Base-by-base conservation (phyloP, 2,888 invertebrate species). In the Kuschelorhynchus macadamiae region DNA sequence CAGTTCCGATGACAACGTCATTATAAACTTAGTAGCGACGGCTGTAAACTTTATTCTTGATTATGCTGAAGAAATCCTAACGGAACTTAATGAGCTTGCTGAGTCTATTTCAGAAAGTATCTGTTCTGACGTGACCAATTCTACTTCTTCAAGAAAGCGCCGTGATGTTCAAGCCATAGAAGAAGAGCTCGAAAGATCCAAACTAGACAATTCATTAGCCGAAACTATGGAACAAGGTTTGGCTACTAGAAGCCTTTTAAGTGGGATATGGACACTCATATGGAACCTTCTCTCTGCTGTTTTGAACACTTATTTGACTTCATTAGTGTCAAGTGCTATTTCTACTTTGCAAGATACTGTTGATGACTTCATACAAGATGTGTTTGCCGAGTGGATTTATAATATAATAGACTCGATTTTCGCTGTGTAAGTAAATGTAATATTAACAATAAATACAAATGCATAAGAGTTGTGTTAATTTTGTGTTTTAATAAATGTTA, bases 91-190 rank as follows among this genome's bases (percentile, higher is more conserved):
- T 1, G 11, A 50, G 5, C 11, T 50, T 16, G 50, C 33, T 11
- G 50, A 50, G 1, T n/a, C 50, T 5, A 1, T 33, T 32, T 9
- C n/a, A 50, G 16, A 18, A 33, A 33, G 18, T 17, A 18, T 49
- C 11, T 57, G 47, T 50, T 30, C 18, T 12, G 49, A 44, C 39
- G 41, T 53, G 8, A 25, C 7, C 7, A 5, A 3, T 5, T 25
- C 25, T 7, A 25, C 4, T 7, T 33, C 46, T 20, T 52, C 52
- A 12, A 36, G 52, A 39, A 52, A 36, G 20, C 52, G 52, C 9
- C 16, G 52, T 7, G 52, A 52, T 12, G 11, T 52, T 3, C 5
- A 33, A 0, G n/a, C 20, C 20, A 7, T 25, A 7, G 25, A 25
- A 25, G 52, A n/a, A 11, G 4, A 8, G 1, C 1, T 20, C 36